Percentiles rank a stretch among this genome's conserved stretches.
phyloP scores from a whole-genome alignment of 2,797 vertebrate genomes.

The Anguilla pacifica region DNA sequence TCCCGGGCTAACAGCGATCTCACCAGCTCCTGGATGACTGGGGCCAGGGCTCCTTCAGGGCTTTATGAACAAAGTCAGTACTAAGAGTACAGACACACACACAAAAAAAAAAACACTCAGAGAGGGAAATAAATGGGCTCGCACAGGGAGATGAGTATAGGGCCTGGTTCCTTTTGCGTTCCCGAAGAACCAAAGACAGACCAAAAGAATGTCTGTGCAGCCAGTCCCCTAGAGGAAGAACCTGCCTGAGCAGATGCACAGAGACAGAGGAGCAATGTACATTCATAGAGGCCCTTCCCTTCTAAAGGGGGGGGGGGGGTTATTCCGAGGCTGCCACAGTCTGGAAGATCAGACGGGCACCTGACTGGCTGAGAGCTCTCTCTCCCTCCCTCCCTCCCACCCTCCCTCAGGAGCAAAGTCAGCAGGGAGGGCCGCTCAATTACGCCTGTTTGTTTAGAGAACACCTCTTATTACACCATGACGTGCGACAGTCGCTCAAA shows the following conservation, averaged over 20 bases:
- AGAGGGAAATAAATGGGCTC: not conserved
- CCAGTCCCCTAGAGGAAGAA: not conserved
- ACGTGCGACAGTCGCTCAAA: conserved; percentile 43
- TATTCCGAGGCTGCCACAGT: not conserved
- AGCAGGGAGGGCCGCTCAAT: conserved; percentile 33
- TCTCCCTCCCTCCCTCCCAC: not conserved
- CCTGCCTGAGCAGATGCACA: not conserved
- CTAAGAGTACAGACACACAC: not conserved
- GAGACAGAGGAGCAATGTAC: not conserved
- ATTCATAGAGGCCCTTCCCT: not conserved
- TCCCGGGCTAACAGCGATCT: not conserved
- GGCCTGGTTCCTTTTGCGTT: not conserved
- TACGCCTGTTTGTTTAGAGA: conserved; percentile 65
- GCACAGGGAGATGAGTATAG: not conserved
- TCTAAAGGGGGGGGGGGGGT: not conserved
- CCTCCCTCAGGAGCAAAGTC: not conserved
- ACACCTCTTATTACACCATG: conserved; percentile 62
- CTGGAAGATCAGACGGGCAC: not conserved
- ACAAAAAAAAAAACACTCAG: not conserved
- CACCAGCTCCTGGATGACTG: not conserved
- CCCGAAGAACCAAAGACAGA: not conserved
- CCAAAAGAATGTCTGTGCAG: not conserved
- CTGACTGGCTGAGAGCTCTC: not conserved
- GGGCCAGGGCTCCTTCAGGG: not conserved
- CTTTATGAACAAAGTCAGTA: not conserved